Evolutionary conservation across 1,140 invertebrate genomes (phyloP), one percentile per base, ranked within the genome.

Genomic region (Riptortus pedestris): DNA sequence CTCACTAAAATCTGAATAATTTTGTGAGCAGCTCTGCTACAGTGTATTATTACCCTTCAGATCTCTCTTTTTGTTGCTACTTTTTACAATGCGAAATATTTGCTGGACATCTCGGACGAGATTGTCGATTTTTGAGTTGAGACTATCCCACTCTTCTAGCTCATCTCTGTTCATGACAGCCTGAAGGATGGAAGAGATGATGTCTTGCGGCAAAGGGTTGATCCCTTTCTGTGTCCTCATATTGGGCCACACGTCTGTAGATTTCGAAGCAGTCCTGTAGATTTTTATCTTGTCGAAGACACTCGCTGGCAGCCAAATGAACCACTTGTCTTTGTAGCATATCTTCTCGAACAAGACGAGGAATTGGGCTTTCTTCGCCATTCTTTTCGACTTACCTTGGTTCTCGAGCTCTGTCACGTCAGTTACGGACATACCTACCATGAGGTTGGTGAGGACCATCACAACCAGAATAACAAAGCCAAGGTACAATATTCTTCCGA

Each of bases 401-500:
- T 62, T 64, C 45, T 68, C 65, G 0, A 70, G 58, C 2, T 45
- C 51, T 0, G 67, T 38, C n/a, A 76, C 75, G 64, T 77, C 76
- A 62, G 70, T 75, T 58, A 76, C 75, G 16, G 76, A 74, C 31
- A 77, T 69, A 63, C 76, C 76, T 5, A 77, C 72, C 59, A 78
- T 71, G 1, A 78, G 69, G 65, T 77, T 78, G 71, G 75, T 76
- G 14, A 78, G 66, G 26, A 77, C 74, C 29, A 77, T 71, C 7
- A 75, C 71, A 1, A 75, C 71, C 7, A 75, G 68, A 31, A 78
- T 66, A 22, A 76, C 66, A 66, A 76, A 76, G 5, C 38, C 66
- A 58, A 64, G 67, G 67, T 68, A 70, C 16, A 72, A 63, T 7
- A 70, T 67, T 65, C 72, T 70, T 62, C 61, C 71, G 27, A 71